Percentiles rank a stretch among this genome's conserved stretches.
Evolutionary conservation across 1,140 invertebrate species (phyloP).

Genomic region (Palaemon carinicauda): DNA sequence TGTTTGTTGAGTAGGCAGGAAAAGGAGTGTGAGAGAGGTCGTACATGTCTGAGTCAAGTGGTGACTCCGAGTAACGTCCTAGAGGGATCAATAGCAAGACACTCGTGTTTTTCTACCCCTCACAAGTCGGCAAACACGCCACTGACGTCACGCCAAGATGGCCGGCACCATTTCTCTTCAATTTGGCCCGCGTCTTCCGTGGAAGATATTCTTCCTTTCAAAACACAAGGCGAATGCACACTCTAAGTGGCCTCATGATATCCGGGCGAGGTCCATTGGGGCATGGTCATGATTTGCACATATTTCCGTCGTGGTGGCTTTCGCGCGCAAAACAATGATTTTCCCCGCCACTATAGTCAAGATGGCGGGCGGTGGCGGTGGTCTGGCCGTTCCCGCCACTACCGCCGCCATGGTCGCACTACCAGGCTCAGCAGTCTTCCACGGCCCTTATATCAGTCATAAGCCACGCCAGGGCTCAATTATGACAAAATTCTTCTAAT

Average conservation of each 20-base stretch:
- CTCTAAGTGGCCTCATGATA: neutral
- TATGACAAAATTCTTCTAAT: slow-evolving; percentile 60
- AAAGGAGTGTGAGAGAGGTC: too few species aligned
- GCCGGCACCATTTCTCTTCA: slow-evolving; percentile 10
- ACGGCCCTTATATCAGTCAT: slow-evolving; percentile 59
- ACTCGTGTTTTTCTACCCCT: slow-evolving; percentile 49
- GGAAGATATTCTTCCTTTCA: neutral
- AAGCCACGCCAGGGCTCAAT: slow-evolving; percentile 58
- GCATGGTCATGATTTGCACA: neutral
- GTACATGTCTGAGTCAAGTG: slow-evolving; percentile 6
- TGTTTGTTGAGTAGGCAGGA: too few species aligned
- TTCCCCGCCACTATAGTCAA: slow-evolving; percentile 45
- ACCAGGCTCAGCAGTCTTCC: slow-evolving; percentile 41
- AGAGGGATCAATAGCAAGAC: slow-evolving; percentile 53
- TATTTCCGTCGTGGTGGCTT: neutral
- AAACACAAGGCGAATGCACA: neutral
- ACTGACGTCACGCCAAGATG: slow-evolving; percentile 44
- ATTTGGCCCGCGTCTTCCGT: neutral
- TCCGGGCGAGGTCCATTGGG: neutral
- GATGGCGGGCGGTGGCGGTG: slow-evolving; percentile 32
- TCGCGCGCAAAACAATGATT: slow-evolving; percentile 15
- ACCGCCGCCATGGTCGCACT: slow-evolving; percentile 43
- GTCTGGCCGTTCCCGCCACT: slow-evolving; percentile 28
- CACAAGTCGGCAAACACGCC: slow-evolving; percentile 52
- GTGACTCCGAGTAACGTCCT: slow-evolving; percentile 31